phyloP scores from a whole-genome alignment of 1,140 invertebrate genomes.

The Drosophila dunni region DNA sequence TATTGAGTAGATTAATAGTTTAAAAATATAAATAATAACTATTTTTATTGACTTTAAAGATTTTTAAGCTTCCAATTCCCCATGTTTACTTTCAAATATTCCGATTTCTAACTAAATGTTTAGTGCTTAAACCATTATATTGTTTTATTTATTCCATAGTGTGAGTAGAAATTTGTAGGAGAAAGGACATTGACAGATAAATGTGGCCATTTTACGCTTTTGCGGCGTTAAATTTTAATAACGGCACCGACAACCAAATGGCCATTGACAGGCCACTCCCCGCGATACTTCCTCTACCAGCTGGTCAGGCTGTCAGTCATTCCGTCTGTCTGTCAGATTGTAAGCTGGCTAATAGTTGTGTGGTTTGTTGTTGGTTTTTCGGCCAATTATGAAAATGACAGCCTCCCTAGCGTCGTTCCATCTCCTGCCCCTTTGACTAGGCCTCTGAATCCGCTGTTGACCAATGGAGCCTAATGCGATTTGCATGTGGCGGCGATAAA shows the following conservation, averaged over 20 bases:
- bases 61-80: too few relatives aligned
- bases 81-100: too few relatives aligned
- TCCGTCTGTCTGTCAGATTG: slow-evolving; percentile 36
- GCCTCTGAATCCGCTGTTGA: not conserved
- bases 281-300: not conserved
- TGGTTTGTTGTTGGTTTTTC: slow-evolving; percentile 71
- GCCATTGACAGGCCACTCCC: slow-evolving; percentile 35
- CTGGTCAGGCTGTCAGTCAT: not conserved
- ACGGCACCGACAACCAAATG: slow-evolving; percentile 61
- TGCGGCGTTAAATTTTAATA: slow-evolving; percentile 80
- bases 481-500: slow-evolving; percentile 44
- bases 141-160: too few relatives aligned
- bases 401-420: slow-evolving; percentile 13
- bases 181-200: slow-evolving; percentile 67
- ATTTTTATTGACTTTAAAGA: too few relatives aligned
- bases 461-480: slow-evolving; percentile 48
- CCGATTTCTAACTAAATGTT: too few relatives aligned
- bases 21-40: too few relatives aligned
- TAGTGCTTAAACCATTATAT: too few relatives aligned
- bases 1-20: too few relatives aligned
- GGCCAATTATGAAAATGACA: slow-evolving; percentile 82
- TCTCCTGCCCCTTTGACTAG: not conserved
- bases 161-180: not conserved
- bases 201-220: slow-evolving; percentile 81
- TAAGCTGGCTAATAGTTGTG: slow-evolving; percentile 74